These are phyloP conservation scores for Automeris io DNA, from an alignment of 2,888 invertebrate genomes.

Conservation along the genomic window DNA sequence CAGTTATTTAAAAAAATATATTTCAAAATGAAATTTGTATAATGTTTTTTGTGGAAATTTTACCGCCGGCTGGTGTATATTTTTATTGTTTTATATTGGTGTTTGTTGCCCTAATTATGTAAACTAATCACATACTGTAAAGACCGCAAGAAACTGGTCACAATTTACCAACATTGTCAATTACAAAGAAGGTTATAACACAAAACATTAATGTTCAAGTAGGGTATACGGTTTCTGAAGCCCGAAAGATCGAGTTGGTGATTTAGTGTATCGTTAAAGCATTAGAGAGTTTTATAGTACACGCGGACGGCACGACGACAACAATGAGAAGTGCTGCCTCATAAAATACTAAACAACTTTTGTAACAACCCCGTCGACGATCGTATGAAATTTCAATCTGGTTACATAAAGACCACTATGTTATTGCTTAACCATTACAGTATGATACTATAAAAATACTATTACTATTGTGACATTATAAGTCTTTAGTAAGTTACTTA, in stretches of 20 bases:
- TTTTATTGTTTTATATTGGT: too few relatives aligned
- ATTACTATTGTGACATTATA: conserved; percentile 16
- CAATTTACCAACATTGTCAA: neutral
- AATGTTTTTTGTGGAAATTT: too few relatives aligned
- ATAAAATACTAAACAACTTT: conserved; percentile 50
- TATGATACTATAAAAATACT: conserved; percentile 19
- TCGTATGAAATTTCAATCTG: conserved; percentile 45
- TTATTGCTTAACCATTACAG: conserved; percentile 23
- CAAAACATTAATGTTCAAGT: conserved; percentile 8
- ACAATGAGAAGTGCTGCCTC: conserved; percentile 39
- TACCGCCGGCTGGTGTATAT: too few relatives aligned
- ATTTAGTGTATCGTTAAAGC: conserved; percentile 36
- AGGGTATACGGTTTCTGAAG: conserved; percentile 12
- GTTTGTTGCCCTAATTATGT: too few relatives aligned
- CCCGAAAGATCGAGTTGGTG: conserved; percentile 20
- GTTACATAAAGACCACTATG: conserved; percentile 25
- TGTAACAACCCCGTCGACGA: conserved; percentile 33
- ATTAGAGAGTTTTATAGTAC: conserved; percentile 40
- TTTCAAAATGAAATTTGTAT: too few relatives aligned
- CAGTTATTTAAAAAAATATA: too few relatives aligned
- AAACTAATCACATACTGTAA: too few relatives aligned
- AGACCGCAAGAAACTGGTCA: too few relatives aligned
- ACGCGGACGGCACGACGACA: conserved; percentile 36
- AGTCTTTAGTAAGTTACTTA: too few relatives aligned
- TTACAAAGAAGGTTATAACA: neutral